Base-by-base conservation (phyloP, 1,140 invertebrate genomes). In the Tetragonula clypearis region DNA sequence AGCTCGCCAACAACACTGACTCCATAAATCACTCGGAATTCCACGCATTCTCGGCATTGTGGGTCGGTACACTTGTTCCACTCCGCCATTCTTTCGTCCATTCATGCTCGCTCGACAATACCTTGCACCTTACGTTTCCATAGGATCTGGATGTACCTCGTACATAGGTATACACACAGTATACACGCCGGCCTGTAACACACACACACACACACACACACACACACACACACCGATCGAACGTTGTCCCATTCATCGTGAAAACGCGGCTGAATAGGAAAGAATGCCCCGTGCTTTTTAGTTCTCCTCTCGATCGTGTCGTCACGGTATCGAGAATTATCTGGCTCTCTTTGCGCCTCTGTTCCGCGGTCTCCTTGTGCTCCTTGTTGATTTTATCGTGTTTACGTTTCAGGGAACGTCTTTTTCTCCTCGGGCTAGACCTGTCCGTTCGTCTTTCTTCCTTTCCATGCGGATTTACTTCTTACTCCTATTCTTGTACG, bases 31-130 rank as follows among this genome's bases (percentile, higher is more conserved):
- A 93, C 87, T 79, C 55, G 35, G 78, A 76, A 93, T 94, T 92
- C 91, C 74, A 80, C 72, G 84, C 91, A 92, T 94, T 93, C 90
- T 72, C 77, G 66, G 82, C 86, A 92, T 93, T 92, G 90, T 93
- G 73, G 87, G 81, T 78, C 90, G 78, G 88, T 94, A 92, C 94
- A 94, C 93, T 94, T 94, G 94, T 93, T 93, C 88, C 87, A 78
- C 62, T 49, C 85, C 23, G 71, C 87, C 88, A 90, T 91, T 91
- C 91, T 88, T 90, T 80, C 86, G 85, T 88, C 90, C 93, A 94
- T 94, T 93, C 93, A 94, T 90, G 88, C 86, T 81, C n/a, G 49
- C 80, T 85, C 90, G 89, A 94, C 93, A 94, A 94, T 93, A 85
- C 87, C 79, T 73, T 92, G 90, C 94, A 94, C 94, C 93, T 94